These are phyloP conservation scores for Lota lota DNA, from an alignment of 2,113 vertebrate species.

Conservation along the genomic window DNA sequence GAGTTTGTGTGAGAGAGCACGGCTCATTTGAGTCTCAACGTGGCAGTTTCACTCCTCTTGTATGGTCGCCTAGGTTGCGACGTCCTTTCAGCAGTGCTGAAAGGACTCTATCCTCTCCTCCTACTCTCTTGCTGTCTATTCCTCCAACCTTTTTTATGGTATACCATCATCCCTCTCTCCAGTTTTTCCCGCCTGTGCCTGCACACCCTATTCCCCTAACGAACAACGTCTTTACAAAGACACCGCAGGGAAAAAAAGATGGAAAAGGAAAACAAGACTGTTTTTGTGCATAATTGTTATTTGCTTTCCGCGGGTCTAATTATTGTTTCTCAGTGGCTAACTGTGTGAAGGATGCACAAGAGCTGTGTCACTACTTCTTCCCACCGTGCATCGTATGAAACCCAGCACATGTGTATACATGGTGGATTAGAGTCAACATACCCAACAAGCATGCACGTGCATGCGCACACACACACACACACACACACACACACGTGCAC, in stretches of 20 bases:
- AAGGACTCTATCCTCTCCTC: constrained; percentile 23
- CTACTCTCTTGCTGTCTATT: constrained; percentile 70
- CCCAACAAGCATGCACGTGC: not conserved
- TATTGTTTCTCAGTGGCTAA: not conserved
- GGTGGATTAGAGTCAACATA: not conserved
- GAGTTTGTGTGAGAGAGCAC: constrained; percentile 76
- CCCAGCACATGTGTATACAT: not conserved
- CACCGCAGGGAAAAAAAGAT: no score
- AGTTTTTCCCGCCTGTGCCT: constrained; percentile 21
- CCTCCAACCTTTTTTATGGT: not conserved
- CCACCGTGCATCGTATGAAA: not conserved
- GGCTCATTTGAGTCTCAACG: constrained; percentile 87
- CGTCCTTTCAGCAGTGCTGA: no score
- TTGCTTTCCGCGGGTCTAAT: not conserved
- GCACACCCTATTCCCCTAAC: no score
- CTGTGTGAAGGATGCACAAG: not conserved
- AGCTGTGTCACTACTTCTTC: not conserved
- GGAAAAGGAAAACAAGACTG: no score
- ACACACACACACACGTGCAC: not conserved
- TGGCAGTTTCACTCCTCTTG: constrained; percentile 44
- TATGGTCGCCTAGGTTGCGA: no score
- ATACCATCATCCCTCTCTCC: constrained; percentile 7
- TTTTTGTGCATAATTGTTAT: no score
- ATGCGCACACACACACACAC: constrained; percentile 21
- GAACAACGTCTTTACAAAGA: not conserved